phyloP scores from a whole-genome alignment of 1,140 invertebrate genomes.

The Campoletis sonorensis region DNA sequence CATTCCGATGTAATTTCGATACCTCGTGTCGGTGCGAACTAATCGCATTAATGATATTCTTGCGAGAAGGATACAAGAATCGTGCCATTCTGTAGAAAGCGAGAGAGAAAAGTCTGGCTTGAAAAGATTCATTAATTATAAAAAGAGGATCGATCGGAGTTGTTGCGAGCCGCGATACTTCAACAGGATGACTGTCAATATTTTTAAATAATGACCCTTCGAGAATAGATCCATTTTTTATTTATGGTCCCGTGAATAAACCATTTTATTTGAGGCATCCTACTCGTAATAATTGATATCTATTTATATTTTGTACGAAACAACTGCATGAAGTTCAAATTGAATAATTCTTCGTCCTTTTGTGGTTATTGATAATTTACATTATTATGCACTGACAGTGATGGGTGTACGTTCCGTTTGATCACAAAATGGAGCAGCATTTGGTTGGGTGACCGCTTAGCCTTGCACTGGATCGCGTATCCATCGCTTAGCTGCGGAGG shows the following conservation, averaged over 20 bases:
- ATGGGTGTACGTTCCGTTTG: too few relatives aligned
- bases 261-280: neutral
- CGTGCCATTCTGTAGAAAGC: neutral
- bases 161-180: neutral
- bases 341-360: too few relatives aligned
- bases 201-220: conserved; percentile 6
- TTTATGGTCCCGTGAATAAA: neutral
- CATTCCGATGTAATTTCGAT: neutral
- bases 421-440: too few relatives aligned
- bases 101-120: neutral
- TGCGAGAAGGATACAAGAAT: neutral
- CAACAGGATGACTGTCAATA: conserved; percentile 11
- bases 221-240: neutral
- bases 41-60: conserved; percentile 10
- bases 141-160: conserved; percentile 17
- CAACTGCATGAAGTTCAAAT: neutral
- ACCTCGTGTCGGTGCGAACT: neutral
- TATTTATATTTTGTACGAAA: too few relatives aligned
- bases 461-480: too few relatives aligned
- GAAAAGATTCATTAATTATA: conserved; percentile 20
- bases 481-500: too few relatives aligned
- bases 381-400: too few relatives aligned
- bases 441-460: too few relatives aligned
- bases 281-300: neutral
- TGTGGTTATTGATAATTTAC: too few relatives aligned